These are phyloP conservation scores for Nephila pilipes DNA, from an alignment of 1,140 invertebrate genomes.

Conservation along the genomic window DNA sequence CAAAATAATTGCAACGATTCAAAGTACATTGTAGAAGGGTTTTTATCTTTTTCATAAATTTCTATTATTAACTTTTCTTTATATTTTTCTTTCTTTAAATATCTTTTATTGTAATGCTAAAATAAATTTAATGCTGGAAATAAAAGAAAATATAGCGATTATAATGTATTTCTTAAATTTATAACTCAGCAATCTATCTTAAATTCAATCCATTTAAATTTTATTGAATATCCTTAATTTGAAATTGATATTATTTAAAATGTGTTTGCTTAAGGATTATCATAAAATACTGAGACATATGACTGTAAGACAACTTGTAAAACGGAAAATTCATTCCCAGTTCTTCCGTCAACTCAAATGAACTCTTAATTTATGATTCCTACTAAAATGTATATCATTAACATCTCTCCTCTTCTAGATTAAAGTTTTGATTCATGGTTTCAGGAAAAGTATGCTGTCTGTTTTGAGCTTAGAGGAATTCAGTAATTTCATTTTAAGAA, in stretches of 20 bases:
- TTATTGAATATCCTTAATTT: not conserved
- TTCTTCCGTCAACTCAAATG: constrained; percentile 43
- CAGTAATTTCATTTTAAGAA: not conserved
- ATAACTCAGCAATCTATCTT: not conserved
- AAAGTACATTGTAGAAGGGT: too few species aligned
- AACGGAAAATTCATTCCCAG: not conserved
- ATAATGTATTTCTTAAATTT: too few species aligned
- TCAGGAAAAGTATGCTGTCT: not conserved
- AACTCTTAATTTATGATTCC: constrained; percentile 45
- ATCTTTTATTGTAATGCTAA: too few species aligned
- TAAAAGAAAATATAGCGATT: too few species aligned
- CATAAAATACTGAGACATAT: not conserved
- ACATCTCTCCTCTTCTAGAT: constrained; percentile 16
- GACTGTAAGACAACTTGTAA: not conserved
- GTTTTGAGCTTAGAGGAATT: not conserved
- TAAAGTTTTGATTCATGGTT: constrained; percentile 11
- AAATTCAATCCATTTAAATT: not conserved
- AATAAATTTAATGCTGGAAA: too few species aligned
- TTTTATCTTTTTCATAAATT: too few species aligned
- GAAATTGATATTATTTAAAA: not conserved
- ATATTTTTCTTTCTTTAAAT: too few species aligned
- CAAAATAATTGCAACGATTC: too few species aligned
- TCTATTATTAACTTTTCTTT: too few species aligned
- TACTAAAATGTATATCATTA: constrained; percentile 17
- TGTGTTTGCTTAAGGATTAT: not conserved